Base-by-base conservation (phyloP, 2,113 vertebrate genomes). In the Pterocles burchelli region DNA sequence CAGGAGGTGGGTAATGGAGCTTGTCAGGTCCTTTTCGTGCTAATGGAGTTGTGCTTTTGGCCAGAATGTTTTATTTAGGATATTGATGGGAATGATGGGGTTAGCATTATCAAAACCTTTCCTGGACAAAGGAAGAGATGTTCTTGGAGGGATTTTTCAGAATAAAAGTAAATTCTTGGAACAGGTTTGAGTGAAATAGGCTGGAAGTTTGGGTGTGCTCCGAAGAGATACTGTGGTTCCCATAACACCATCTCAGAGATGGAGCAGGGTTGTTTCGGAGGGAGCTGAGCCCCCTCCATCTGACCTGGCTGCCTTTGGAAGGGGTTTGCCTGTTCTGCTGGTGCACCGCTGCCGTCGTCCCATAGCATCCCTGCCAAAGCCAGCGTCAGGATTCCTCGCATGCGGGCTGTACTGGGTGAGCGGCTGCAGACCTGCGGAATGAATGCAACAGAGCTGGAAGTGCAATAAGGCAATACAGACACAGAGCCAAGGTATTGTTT, bases 351-450 rank as follows among this genome's bases (percentile, higher is more conserved):
- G 17, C 12, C 7, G 36, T 28, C 9, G 4, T 21, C 26, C 2
- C 0, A 0, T 58, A 34, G 74, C 25, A 8, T 36, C 20, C 28
- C 38, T n/a, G 34, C 21, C 0, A 0, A 62, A 51, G 10, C 3
- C 41, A 17, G 49, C 6, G 1, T 6, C 1, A 9, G 21, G 26
- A 25, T 43, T 80, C 49, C 38, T 31, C 1, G 1, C 1, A 2
- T 4, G 20, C 3, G 1, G 26, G n/a, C 13, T 4, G 17, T 80
- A 34, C 21, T 0, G 4, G n/a, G 6, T 2, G 18, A 45, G 43
- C 52, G 52, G 24, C 74, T 55, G 46, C 26, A 18, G 46, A 70
- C 14, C 7, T 1, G 2, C 5, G 25, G 28, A 13, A 10, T 4
- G 9, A 63, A 26, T 3, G 51, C 38, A 19, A 41, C 1, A 3